Base-by-base conservation (phyloP, 1,140 invertebrate species). In the Acromyrmex echinatior region DNA sequence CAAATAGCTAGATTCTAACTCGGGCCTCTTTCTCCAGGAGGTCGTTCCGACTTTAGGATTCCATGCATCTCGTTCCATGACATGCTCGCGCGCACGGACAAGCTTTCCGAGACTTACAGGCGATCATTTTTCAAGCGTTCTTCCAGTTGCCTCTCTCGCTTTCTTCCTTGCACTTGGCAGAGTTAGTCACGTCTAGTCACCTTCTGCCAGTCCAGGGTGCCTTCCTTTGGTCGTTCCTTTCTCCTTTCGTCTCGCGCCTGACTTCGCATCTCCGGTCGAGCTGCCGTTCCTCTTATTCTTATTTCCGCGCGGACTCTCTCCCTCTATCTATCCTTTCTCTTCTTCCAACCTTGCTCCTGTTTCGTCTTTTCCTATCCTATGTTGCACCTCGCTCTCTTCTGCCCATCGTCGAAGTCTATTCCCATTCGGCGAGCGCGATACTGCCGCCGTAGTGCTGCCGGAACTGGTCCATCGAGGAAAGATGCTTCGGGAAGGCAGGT, bases 101-200 rank as follows among this genome's bases (percentile, higher is more conserved):
- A 73, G 77, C 70, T 53, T 88, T 84, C 53, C 10, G 62, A 86
- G 87, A 87, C 86, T 87, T 91, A 91, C 84, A 76, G 87, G 39
- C 84, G 39, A 39, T 73, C 80, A 91, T 91, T 91, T 91, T 91
- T 91, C 89, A 88, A 88, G n/a, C 14, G 56, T 82, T 70, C 78
- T 90, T 88, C 66, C 84, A 82, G 56, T 70, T 49, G 25, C 14
- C 51, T 71, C 49, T 65, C 79, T 63, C 62, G 68, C 56, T 51
- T 49, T 56, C 56, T 63, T 68, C 49, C 78, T 89, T 80, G n/a
- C 58, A 58, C 25, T 31, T 53, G 56, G 35, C 39, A 49, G 71
- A 91, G 87, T 91, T 89, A 79, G 87, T 92, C 80, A 88, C 87
- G 89, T 92, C 91, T 92, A 91, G 80, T 89, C 86, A 80, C 66